These are phyloP conservation scores for Synanthedon myopaeformis DNA, from an alignment of 2,888 invertebrate species.

Conservation along the genomic window DNA sequence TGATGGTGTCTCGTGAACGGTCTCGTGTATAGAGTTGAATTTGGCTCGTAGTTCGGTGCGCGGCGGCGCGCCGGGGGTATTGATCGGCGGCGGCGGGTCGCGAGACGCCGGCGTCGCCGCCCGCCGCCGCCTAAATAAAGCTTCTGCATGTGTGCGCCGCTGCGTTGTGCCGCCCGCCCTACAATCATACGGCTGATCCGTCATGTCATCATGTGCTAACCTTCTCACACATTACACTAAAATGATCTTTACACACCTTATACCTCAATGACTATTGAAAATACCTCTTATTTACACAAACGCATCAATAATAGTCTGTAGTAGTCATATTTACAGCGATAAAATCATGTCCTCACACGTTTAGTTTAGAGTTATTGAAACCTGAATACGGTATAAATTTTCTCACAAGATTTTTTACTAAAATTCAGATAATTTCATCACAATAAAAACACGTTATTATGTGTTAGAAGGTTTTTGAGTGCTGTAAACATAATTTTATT, in stretches of 20 bases:
- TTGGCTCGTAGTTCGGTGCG: slow-evolving; percentile 51
- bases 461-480: too few relatives aligned
- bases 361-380: too few relatives aligned
- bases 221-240: slow-evolving; percentile 7
- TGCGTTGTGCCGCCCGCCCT: slow-evolving; percentile 21
- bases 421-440: too few relatives aligned
- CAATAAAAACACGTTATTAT: too few relatives aligned
- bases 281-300: too few relatives aligned
- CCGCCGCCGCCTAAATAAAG: slow-evolving; percentile 56
- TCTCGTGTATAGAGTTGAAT: slow-evolving; percentile 53
- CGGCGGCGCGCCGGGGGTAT: slow-evolving; percentile 67
- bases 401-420: too few relatives aligned
- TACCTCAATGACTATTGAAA: neutral
- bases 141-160: slow-evolving; percentile 58
- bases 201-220: slow-evolving; percentile 21
- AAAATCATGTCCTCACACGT: too few relatives aligned
- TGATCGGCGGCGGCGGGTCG: slow-evolving; percentile 57
- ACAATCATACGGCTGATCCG: slow-evolving; percentile 22
- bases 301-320: too few relatives aligned
- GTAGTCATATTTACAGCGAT: too few relatives aligned
- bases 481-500: too few relatives aligned
- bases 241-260: neutral
- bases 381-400: too few relatives aligned
- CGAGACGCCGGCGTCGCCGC: slow-evolving; percentile 63
- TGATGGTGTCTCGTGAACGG: slow-evolving; percentile 59